phyloP scores from a whole-genome alignment of 1,140 invertebrate genomes.

The Drosophila neocordata region DNA sequence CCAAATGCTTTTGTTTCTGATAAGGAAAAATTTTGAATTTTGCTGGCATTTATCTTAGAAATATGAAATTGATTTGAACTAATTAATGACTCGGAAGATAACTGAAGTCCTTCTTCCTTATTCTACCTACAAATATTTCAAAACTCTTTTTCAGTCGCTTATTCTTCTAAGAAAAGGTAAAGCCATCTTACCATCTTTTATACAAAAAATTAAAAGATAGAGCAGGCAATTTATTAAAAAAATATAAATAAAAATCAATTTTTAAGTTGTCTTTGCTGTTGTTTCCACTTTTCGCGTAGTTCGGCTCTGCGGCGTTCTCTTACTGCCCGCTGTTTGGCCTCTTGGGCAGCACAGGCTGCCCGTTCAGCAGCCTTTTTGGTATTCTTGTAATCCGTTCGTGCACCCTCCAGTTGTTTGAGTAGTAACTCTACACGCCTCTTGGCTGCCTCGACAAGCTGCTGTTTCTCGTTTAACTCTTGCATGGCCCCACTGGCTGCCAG shows the following conservation, averaged over 20 bases:
- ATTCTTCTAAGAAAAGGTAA: no score
- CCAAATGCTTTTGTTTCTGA: no score
- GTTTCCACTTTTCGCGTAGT: conserved; percentile 2
- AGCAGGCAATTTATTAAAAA: background rate
- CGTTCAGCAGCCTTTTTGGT: conserved; percentile 86
- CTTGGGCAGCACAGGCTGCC: conserved; percentile 85
- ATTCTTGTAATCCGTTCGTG: conserved; percentile 84
- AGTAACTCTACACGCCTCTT: conserved; percentile 85
- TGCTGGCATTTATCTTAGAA: no score
- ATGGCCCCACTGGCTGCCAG: conserved; percentile 85
- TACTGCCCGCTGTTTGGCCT: conserved; percentile 82
- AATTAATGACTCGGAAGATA: no score
- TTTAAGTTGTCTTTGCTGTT: background rate
- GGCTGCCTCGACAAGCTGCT: conserved; percentile 86
- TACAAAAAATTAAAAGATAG: no score
- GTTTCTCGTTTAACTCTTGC: conserved; percentile 85
- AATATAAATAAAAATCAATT: background rate
- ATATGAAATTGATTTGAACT: no score
- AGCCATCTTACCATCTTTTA: no score
- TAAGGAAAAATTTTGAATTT: no score
- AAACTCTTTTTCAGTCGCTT: no score
- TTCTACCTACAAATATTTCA: no score
- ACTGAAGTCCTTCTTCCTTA: no score
- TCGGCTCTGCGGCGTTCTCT: conserved; percentile 43
- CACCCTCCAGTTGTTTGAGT: conserved; percentile 84